Evolutionary conservation across 2,113 vertebrate species (phyloP), one percentile per base, ranked within the genome.

Genomic region (Bostrychus sinensis): DNA sequence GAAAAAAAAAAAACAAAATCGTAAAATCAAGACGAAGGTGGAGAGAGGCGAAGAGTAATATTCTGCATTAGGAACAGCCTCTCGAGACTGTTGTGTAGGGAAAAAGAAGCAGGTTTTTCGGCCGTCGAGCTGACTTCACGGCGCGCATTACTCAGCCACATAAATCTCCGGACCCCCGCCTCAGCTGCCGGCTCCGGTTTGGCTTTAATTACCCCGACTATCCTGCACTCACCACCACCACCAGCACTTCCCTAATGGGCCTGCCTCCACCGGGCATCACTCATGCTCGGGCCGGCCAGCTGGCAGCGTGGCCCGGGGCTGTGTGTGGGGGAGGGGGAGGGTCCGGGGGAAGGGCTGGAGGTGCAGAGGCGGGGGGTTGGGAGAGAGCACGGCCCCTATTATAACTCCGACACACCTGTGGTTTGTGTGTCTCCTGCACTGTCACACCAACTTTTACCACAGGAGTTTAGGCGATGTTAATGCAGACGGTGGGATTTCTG

Each of bases 191-290:
- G 85, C 82, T 82, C 84, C 75, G 80, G 75, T 89, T 84, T 83
- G 84, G 70, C 86, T 89, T 89, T 89, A 89, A 89, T 91, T 91
- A 90, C 90, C 84, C 86, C 83, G 86, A 80, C 86, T 75, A 78
- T 85, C 82, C 86, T 73, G 78, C 88, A 68, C 77, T 86, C 84
- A 75, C 83, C 85, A n/a, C 8, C 19, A 19, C 20, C 22, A 81
- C 82, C 83, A 85, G 84, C 86, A 82, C 88, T 88, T 86, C 84
- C 84, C 88, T 89, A 88, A 89, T 89, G 88, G 86, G 83, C 72
- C 82, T 70, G 81, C 83, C 81, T 86, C 72, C 16, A 72, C 75
- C 53, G 73, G 77, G 86, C 85, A 89, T 89, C 88, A 85, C 85
- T 86, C 86, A 82, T 80, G 66, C 77, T 81, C 77, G 66, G 66